Conservation (phyloP, 2,888 invertebrate species). For the Acrocera orbiculus region DNA sequence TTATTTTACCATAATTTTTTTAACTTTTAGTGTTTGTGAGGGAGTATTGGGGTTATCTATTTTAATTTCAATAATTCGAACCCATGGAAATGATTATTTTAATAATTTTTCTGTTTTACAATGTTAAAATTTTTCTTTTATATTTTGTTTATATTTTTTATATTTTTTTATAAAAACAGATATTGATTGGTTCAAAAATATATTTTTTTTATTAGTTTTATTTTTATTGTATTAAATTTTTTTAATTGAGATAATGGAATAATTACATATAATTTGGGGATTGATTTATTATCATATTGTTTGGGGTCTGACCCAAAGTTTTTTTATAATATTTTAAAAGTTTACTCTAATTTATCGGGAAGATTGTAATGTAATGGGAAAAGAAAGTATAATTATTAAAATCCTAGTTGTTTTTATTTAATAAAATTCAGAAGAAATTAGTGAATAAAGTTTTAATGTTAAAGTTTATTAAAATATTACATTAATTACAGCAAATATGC, state of each 20-base stretch:
- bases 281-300: too few relatives aligned
- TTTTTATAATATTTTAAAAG: too few relatives aligned
- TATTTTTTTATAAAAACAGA: constrained; percentile 34
- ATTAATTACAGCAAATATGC: too few relatives aligned
- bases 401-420: too few relatives aligned
- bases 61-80: constrained; percentile 42
- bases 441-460: too few relatives aligned
- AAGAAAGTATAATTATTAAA: too few relatives aligned
- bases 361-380: too few relatives aligned
- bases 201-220: constrained; percentile 34
- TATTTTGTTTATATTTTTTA: constrained; percentile 34
- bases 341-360: too few relatives aligned
- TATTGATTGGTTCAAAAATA: constrained; percentile 38
- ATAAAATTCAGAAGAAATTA: too few relatives aligned
- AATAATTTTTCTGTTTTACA: constrained; percentile 38
- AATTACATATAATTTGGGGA: too few relatives aligned
- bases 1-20: constrained; percentile 42
- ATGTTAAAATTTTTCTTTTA: constrained; percentile 40
- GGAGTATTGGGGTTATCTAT: constrained; percentile 43
- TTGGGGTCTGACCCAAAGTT: too few relatives aligned
- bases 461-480: too few relatives aligned
- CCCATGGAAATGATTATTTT: constrained; percentile 46
- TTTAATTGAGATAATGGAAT: constrained; percentile 26
- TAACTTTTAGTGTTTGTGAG: constrained; percentile 46
- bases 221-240: constrained; percentile 32